Percentiles rank a stretch among this genome's conserved stretches.
These are phyloP conservation scores for Betta splendens DNA, from an alignment of 2,797 vertebrate species.

Conservation along the genomic window DNA sequence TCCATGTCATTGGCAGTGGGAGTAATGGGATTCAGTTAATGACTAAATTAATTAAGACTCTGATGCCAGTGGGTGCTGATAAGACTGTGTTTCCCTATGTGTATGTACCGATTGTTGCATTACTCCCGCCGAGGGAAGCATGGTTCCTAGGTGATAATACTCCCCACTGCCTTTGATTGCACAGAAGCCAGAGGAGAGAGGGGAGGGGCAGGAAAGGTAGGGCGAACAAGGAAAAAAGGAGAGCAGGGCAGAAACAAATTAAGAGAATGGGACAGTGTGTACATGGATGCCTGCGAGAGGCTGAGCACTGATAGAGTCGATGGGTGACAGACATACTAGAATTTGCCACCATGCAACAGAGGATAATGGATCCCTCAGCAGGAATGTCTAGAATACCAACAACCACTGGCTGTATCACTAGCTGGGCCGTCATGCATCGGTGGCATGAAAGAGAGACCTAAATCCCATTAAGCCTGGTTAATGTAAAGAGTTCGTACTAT, in stretches of 20 bases:
- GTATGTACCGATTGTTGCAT: constrained; percentile 16
- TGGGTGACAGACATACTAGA: constrained; percentile 67
- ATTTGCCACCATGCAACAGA: constrained; percentile 55
- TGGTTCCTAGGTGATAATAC: constrained; percentile 56
- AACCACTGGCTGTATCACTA: constrained; percentile 20
- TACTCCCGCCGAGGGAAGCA: constrained; percentile 34
- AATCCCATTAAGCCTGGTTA: background rate
- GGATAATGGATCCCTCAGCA: constrained; percentile 61
- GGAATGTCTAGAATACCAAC: constrained; percentile 61
- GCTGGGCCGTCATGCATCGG: constrained; percentile 25
- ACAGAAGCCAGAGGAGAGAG: constrained; percentile 20
- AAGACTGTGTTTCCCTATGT: constrained; percentile 36
- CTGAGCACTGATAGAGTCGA: constrained; percentile 60
- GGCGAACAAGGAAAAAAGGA: constrained; percentile 16
- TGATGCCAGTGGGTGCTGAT: constrained; percentile 58
- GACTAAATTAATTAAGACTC: constrained; percentile 71
- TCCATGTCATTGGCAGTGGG: constrained; percentile 37
- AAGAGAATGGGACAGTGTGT: constrained; percentile 56
- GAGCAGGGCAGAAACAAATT: constrained; percentile 35
- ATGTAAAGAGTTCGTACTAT: background rate
- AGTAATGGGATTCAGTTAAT: constrained; percentile 71
- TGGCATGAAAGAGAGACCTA: background rate
- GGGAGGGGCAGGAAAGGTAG: constrained; percentile 23
- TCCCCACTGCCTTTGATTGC: constrained; percentile 54
- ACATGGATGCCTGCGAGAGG: constrained; percentile 66